Base-by-base conservation (phyloP, 2,797 vertebrate genomes). In the Enteromius afrohamiltoni region DNA sequence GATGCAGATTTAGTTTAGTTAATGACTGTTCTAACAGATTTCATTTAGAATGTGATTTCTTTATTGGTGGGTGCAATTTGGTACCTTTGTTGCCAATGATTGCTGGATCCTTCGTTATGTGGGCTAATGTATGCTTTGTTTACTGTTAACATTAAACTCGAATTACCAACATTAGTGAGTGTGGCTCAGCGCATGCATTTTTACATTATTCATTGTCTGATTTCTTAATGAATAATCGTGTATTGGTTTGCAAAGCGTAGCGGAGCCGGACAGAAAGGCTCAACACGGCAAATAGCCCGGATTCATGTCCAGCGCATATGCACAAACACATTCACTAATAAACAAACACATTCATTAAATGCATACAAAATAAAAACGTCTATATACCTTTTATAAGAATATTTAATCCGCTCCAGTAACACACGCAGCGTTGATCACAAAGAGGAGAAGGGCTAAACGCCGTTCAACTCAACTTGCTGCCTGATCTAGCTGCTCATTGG, bases 371-470 rank as follows among this genome's bases (percentile, higher is more conserved):
- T 31, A 17, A 1, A 26, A 26, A 19, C 4, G 5, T 37, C 23
- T 53, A 45, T n/a, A 74, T 85, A 88, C 85, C 83, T 82, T 83
- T n/a, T 34, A 19, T 13, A 51, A 1, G 26, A 2, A 53, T 47
- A 49, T 65, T 78, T 81, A 77, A 49, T 79, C 79, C 75, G 71
- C 82, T 60, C 47, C 82, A 19, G 82, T 17, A 74, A 79, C 77
- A 79, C 79, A 74, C 87, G 67, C 73, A 81, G 65, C 76, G 47
- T 49, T 74, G 70, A 58, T 75, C 87, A 88, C 87, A 88, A 88
- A 88, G 87, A 81, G 60, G 65, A 86, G 23, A 58, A 34, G 31
- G 85, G 79, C 55, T 79, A 79, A 76, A 23, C 84, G 17, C 21
- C 17, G 8, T 62, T 21, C 78, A 82, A 5, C 81, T 23, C 2